phyloP scores from a whole-genome alignment of 1,140 invertebrate genomes.

The Brachionus angularis region DNA sequence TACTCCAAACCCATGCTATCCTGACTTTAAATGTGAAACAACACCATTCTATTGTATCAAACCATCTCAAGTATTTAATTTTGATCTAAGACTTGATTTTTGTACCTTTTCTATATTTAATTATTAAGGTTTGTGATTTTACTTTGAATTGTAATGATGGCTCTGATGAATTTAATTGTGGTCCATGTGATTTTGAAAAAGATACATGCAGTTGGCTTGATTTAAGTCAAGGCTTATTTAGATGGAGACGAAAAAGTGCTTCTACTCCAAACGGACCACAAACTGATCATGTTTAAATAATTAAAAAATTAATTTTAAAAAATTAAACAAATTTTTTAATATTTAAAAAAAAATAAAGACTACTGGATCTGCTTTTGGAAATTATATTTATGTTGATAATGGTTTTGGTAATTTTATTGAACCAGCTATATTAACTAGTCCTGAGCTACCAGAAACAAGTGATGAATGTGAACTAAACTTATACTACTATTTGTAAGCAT shows the following conservation, averaged over 20 bases:
- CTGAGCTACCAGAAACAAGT: constrained; percentile 48
- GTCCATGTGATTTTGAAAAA: constrained; percentile 51
- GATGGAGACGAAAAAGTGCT: constrained; percentile 62
- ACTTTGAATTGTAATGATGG: constrained; percentile 49
- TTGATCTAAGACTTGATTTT: no score
- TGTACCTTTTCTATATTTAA: no score
- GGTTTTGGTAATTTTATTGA: constrained; percentile 49
- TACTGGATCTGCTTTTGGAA: no score
- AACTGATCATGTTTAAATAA: no score
- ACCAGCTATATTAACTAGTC: constrained; percentile 49
- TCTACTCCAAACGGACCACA: constrained; percentile 55
- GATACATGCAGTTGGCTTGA: constrained; percentile 45
- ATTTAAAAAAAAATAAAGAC: constrained; percentile 45
- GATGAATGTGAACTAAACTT: constrained; percentile 47
- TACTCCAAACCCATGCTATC: constrained; percentile 3
- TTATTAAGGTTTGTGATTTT: constrained; percentile 47
- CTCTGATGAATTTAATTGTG: constrained; percentile 52
- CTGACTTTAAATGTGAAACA: constrained; percentile 22
- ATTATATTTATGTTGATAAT: constrained; percentile 50
- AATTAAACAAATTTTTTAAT: background rate
- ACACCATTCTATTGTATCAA: constrained; percentile 48
- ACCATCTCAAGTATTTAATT: constrained; percentile 50
- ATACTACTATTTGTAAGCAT: constrained; percentile 46
- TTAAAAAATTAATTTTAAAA: no score
- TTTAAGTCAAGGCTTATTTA: constrained; percentile 40